These are phyloP conservation scores for Lucilia sericata DNA, from an alignment of 1,140 invertebrate genomes.

Conservation along the genomic window DNA sequence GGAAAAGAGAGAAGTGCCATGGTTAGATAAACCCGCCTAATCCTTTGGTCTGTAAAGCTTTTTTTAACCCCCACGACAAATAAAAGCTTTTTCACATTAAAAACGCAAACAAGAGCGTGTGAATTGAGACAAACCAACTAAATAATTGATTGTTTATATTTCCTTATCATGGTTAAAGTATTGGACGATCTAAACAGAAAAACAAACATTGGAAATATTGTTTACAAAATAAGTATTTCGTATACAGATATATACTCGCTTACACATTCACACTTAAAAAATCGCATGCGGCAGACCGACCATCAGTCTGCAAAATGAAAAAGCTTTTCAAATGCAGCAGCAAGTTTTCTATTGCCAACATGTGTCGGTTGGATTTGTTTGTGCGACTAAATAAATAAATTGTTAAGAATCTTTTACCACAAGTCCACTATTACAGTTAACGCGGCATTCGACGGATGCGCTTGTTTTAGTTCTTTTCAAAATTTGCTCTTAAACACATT, in stretches of 20 bases:
- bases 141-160: not conserved
- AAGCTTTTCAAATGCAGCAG: not conserved
- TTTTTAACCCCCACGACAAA: no score
- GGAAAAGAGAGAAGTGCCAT: no score
- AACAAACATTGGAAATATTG: not conserved
- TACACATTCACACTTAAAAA: not conserved
- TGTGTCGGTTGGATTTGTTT: not conserved
- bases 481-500: no score
- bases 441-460: slow-evolving; percentile 33
- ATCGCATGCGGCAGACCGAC: not conserved
- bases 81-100: no score
- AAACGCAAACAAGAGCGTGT: no score
- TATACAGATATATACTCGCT: not conserved
- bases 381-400: slow-evolving; percentile 31
- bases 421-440: slow-evolving; percentile 35
- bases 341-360: not conserved
- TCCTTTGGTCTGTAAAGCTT: no score
- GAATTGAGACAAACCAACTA: not conserved
- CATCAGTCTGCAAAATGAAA: slow-evolving; percentile 3
- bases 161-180: not conserved
- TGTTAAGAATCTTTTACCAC: slow-evolving; percentile 31
- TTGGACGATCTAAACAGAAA: not conserved
- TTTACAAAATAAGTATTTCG: not conserved
- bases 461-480: not conserved
- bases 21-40: no score